Conservation (phyloP, 2,113 vertebrate species). For the Cavia porcellus region DNA sequence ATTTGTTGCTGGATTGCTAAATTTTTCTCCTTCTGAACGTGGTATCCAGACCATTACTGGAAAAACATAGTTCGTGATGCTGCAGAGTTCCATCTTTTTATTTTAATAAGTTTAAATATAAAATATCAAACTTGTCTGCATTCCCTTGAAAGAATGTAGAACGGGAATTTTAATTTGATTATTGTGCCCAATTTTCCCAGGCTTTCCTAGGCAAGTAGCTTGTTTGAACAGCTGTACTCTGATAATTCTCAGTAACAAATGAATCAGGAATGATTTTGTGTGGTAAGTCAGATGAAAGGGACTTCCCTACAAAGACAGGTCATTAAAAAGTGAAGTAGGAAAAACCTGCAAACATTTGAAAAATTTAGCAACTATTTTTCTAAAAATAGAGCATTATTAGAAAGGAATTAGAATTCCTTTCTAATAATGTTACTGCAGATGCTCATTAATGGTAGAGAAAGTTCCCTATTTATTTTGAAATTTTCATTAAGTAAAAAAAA, state of each 20-base stretch:
- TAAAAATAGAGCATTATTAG: slow-evolving; percentile 32
- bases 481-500: slow-evolving; percentile 25
- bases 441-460: slow-evolving; percentile 41
- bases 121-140: slow-evolving; percentile 57
- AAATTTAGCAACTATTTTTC: slow-evolving; percentile 16
- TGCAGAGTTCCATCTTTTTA: background rate
- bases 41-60: slow-evolving; percentile 8
- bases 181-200: slow-evolving; percentile 64
- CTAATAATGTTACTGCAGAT: slow-evolving; percentile 36
- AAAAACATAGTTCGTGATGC: background rate
- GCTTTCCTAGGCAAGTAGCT: slow-evolving; percentile 63
- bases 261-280: slow-evolving; percentile 67
- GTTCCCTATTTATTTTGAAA: slow-evolving; percentile 31
- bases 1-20: slow-evolving; percentile 52
- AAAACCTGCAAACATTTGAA: slow-evolving; percentile 61
- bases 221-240: slow-evolving; percentile 77
- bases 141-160: slow-evolving; percentile 23
- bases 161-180: slow-evolving; percentile 69
- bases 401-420: no score
- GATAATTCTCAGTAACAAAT: slow-evolving; percentile 72
- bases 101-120: slow-evolving; percentile 55
- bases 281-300: slow-evolving; percentile 75
- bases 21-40: slow-evolving; percentile 40
- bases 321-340: slow-evolving; percentile 55
- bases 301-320: slow-evolving; percentile 65